Evolutionary conservation across 2,888 invertebrate species (phyloP).

Genomic region (Malacosoma neustria): DNA sequence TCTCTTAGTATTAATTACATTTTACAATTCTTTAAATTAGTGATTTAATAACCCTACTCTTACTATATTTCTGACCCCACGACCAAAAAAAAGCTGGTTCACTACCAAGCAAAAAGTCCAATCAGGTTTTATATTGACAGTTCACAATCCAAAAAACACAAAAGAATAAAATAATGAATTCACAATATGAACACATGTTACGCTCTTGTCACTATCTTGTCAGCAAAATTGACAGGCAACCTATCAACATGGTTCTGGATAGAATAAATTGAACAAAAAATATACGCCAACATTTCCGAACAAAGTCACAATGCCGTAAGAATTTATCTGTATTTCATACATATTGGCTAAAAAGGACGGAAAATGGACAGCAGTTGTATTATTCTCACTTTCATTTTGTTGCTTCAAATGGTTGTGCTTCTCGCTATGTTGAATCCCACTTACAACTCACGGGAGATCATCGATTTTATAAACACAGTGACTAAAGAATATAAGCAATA

Average conservation of each 20-base stretch:
- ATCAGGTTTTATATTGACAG: slow-evolving; percentile 15
- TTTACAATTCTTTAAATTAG: too few species aligned
- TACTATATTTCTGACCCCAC: too few species aligned
- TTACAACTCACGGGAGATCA: slow-evolving; percentile 40
- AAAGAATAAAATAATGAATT: slow-evolving; percentile 26
- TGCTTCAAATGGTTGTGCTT: slow-evolving; percentile 45
- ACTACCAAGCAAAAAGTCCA: slow-evolving; percentile 11
- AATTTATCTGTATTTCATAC: not conserved
- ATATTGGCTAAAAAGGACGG: slow-evolving; percentile 11
- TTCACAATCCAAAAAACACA: slow-evolving; percentile 9
- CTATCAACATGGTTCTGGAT: slow-evolving; percentile 2
- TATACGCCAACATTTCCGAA: slow-evolving; percentile 22
- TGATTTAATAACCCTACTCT: too few species aligned
- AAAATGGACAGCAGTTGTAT: slow-evolving; percentile 44
- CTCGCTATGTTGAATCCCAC: slow-evolving; percentile 48
- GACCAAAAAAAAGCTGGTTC: too few species aligned
- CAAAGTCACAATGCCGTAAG: slow-evolving; percentile 5
- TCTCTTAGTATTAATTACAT: too few species aligned
- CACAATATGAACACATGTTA: slow-evolving; percentile 27
- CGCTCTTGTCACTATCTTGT: slow-evolving; percentile 23
- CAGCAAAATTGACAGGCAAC: slow-evolving; percentile 10
- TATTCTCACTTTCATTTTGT: slow-evolving; percentile 31
- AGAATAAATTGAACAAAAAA: slow-evolving; percentile 1
- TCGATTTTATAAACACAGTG: slow-evolving; percentile 22
- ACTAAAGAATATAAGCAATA: slow-evolving; percentile 20